These are phyloP conservation scores for Notodonta dromedarius DNA, from an alignment of 2,888 invertebrate genomes.

Conservation along the genomic window DNA sequence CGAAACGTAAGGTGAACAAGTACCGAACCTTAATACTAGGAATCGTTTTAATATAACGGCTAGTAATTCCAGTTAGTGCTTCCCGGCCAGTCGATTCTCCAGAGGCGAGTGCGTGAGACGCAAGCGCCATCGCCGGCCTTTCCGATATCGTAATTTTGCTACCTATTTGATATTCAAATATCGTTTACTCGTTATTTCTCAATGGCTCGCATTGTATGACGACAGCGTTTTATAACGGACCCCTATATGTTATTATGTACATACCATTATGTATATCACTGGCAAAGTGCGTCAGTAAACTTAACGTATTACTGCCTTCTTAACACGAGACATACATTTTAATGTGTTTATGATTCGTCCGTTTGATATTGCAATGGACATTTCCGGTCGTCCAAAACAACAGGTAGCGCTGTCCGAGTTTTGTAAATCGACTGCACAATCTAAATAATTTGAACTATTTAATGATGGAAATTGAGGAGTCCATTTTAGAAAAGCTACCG, in stretches of 20 bases:
- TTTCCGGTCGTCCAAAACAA: constrained; percentile 36
- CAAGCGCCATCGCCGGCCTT: constrained; percentile 63
- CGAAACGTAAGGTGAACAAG: constrained; percentile 38
- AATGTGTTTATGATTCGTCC: constrained; percentile 43
- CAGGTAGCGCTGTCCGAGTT: neutral
- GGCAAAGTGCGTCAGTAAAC: constrained; percentile 57
- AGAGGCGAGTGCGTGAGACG: constrained; percentile 65
- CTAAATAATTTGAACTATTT: too few relatives aligned
- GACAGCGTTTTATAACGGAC: constrained; percentile 70
- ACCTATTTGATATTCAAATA: constrained; percentile 72
- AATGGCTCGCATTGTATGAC: constrained; percentile 70
- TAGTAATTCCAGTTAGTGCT: constrained; percentile 68
- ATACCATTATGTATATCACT: constrained; percentile 55
- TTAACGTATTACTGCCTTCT: constrained; percentile 41
- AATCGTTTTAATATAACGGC: constrained; percentile 73
- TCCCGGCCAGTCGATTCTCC: constrained; percentile 63
- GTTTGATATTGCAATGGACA: constrained; percentile 33
- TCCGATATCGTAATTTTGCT: constrained; percentile 70
- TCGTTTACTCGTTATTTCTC: constrained; percentile 71
- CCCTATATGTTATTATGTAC: constrained; percentile 63
- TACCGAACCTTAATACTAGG: constrained; percentile 56
- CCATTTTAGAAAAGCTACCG: too few relatives aligned
- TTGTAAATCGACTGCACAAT: constrained; percentile 5
- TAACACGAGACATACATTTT: constrained; percentile 45
- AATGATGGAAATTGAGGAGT: too few relatives aligned